Percentiles rank a stretch among this genome's conserved stretches.
phyloP scores from a whole-genome alignment of 2,888 invertebrate genomes.

The Pristionchus arcanus region DNA sequence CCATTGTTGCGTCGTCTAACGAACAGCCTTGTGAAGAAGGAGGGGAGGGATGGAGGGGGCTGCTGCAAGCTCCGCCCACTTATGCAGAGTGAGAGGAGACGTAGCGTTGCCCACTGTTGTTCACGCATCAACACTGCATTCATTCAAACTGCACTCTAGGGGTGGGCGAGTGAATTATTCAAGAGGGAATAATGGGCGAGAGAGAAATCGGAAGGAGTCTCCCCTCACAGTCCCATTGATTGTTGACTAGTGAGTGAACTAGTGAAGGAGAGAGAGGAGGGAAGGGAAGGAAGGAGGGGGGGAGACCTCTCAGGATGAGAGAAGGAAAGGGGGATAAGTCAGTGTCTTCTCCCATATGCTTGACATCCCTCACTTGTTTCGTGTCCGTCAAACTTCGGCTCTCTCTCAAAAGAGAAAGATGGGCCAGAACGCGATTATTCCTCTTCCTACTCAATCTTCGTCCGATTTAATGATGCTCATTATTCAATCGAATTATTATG shows the following conservation, averaged over 20 bases:
- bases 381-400: constrained; percentile 2
- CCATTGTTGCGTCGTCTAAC: constrained; percentile 34
- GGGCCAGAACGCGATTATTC: neutral
- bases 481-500: neutral
- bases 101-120: neutral
- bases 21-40: constrained; percentile 38
- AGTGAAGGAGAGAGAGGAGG: neutral
- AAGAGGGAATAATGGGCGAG: neutral
- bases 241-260: constrained; percentile 28
- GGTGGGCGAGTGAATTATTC: neutral
- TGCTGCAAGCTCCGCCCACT: neutral
- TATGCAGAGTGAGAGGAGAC: neutral
- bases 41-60: neutral
- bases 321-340: constrained; percentile 41
- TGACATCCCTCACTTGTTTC: constrained; percentile 52
- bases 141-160: neutral
- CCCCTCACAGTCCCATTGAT: constrained; percentile 28
- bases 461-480: neutral
- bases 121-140: neutral
- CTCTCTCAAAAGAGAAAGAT: neutral
- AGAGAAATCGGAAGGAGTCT: neutral
- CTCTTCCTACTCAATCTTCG: neutral
- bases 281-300: neutral
- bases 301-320: neutral
- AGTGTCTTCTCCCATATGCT: constrained; percentile 55